Percentiles rank a stretch among this genome's conserved stretches.
phyloP scores from a whole-genome alignment of 2,888 invertebrate species.

The Papilio protenor region DNA sequence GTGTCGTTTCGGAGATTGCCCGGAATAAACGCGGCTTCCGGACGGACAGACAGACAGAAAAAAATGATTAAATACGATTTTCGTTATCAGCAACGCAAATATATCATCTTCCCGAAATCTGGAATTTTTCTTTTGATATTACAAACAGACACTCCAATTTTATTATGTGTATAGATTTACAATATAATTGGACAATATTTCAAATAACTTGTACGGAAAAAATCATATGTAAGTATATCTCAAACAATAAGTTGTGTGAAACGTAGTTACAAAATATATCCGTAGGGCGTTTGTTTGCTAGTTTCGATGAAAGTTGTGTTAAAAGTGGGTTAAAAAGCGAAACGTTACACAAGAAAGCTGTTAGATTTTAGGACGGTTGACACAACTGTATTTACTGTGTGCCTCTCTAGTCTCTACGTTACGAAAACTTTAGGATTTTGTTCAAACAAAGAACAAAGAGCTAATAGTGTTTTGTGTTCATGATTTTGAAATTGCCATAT shows the following conservation, averaged over 20 bases:
- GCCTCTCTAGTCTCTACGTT: neutral
- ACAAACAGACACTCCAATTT: too few species aligned
- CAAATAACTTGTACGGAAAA: neutral
- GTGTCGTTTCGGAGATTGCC: too few species aligned
- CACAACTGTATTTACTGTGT: constrained; percentile 31
- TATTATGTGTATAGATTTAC: too few species aligned
- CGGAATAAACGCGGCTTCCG: too few species aligned
- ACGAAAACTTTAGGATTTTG: constrained; percentile 12
- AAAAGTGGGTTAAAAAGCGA: constrained; percentile 27
- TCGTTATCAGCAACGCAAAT: too few species aligned
- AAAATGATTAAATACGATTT: too few species aligned
- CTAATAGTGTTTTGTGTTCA: neutral
- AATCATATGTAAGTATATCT: neutral
- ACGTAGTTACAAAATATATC: neutral
- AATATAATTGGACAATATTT: neutral
- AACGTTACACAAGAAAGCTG: constrained; percentile 38
- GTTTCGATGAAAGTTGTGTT: constrained; percentile 20
- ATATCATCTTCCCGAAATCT: too few species aligned
- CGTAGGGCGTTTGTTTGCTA: constrained; percentile 18
- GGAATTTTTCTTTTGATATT: too few species aligned
- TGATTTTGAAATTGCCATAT: neutral
- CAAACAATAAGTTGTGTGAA: constrained; percentile 6
- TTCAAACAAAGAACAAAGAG: constrained; percentile 13
- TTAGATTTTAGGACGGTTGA: constrained; percentile 28
- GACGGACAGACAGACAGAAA: too few species aligned